Evolutionary conservation across 1,140 invertebrate species (phyloP).

Genomic region (Monochamus saltuarius): DNA sequence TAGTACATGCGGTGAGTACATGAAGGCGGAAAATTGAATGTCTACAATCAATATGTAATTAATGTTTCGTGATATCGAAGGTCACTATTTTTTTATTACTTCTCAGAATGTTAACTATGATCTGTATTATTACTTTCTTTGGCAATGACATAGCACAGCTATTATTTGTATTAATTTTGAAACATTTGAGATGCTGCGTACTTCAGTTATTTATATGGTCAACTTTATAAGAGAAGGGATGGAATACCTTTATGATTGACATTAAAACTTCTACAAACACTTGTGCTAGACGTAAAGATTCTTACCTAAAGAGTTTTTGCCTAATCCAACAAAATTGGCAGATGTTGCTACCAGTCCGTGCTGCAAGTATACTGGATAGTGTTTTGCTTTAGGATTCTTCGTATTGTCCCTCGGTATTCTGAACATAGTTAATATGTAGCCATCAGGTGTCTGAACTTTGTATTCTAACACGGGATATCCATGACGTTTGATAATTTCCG

Average conservation of each 20-base stretch:
- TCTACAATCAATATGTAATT: too few relatives aligned
- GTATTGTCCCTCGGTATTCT: slow-evolving; percentile 53
- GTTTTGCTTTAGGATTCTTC: slow-evolving; percentile 27
- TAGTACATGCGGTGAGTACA: too few relatives aligned
- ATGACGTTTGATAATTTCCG: slow-evolving; percentile 54
- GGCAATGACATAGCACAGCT: too few relatives aligned
- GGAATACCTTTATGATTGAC: neutral
- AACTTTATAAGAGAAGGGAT: neutral
- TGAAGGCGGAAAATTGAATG: too few relatives aligned
- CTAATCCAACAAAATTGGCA: slow-evolving; percentile 60
- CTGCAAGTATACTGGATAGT: slow-evolving; percentile 61
- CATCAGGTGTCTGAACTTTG: slow-evolving; percentile 54
- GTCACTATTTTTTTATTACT: too few relatives aligned
- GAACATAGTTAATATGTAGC: slow-evolving; percentile 58
- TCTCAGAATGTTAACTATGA: too few relatives aligned
- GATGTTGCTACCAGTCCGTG: slow-evolving; percentile 63
- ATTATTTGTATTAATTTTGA: neutral
- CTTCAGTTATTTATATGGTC: neutral
- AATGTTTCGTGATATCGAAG: too few relatives aligned
- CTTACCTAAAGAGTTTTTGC: slow-evolving; percentile 47
- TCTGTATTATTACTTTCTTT: too few relatives aligned
- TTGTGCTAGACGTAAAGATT: neutral
- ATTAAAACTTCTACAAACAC: neutral
- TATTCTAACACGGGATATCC: slow-evolving; percentile 59
- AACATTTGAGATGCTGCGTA: too few relatives aligned